Conservation (phyloP, 2,888 invertebrate genomes). For the Danaus chrysippus region DNA sequence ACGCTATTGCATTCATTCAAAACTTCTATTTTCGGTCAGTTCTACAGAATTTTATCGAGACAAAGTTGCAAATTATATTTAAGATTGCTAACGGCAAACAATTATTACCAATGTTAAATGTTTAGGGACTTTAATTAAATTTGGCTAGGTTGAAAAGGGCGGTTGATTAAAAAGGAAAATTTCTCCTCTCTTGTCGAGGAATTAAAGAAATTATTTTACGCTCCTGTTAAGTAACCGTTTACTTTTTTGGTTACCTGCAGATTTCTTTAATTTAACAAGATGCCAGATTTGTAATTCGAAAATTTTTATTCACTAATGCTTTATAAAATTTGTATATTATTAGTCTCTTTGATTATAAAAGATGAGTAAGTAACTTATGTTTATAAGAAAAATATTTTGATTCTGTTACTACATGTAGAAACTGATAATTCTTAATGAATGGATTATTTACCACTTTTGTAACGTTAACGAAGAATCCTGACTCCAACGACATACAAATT, state of each 20-base stretch:
- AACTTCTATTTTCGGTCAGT: not conserved
- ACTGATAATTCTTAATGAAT: no score
- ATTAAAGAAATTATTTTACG: slow-evolving; percentile 51
- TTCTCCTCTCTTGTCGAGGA: slow-evolving; percentile 36
- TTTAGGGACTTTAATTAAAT: slow-evolving; percentile 67
- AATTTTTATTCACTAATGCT: not conserved
- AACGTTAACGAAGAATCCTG: no score
- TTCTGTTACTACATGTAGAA: no score
- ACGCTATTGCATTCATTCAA: not conserved
- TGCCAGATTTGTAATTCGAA: not conserved
- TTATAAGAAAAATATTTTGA: no score
- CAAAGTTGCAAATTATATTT: not conserved
- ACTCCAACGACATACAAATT: no score
- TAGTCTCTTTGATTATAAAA: no score
- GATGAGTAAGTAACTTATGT: no score
- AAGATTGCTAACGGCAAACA: slow-evolving; percentile 16
- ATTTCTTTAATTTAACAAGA: not conserved
- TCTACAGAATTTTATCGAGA: not conserved
- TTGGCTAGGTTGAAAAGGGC: slow-evolving; percentile 41
- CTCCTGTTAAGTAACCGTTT: slow-evolving; percentile 33
- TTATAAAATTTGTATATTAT: no score
- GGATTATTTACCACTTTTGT: no score
- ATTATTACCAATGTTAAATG: slow-evolving; percentile 66
- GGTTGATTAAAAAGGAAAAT: slow-evolving; percentile 56
- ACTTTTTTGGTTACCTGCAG: not conserved